Base-by-base conservation (phyloP, 2,888 invertebrate species). In the Chesias legatella region DNA sequence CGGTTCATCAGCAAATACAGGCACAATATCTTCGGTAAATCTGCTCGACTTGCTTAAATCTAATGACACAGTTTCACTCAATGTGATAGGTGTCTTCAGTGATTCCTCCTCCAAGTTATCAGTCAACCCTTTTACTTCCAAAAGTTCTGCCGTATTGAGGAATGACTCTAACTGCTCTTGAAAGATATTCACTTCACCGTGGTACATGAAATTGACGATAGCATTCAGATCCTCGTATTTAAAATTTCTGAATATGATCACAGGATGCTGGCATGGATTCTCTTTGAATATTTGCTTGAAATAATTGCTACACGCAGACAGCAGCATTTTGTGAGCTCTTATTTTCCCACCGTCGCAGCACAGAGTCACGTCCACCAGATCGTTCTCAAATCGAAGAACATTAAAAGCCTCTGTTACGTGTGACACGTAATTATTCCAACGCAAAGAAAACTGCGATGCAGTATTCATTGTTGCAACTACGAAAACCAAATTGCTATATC, bases 361-460 rank as follows among this genome's bases (percentile, higher is more conserved):
- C 51, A 96, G 83, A 45, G 95, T 96, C 36, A 95, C 95, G 88
- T 96, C 96, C 36, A 95, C 94, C 51, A 95, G 90, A 81, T 90
- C 92, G 76, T 91, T 91, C 62, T 91, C 90, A 54, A 89, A 88
- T 39, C 91, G 91, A 52, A 95, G 88, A 52, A 92, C 90, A 75
- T 94, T 94, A 67, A 96, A 93, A 28, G 94, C 94, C 75, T 92
- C 93, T 51, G 93, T 94, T 65, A 96, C 92, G 77, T 94, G 93
- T 64, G 91, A 90, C 69, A 94, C 90, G 74, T 95, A 95, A 82
- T 95, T 95, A 77, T 95, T 95, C 96, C 96, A 96, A 55, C 94
- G 92, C 58, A 96, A 86, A 53, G 95, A 94, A 82, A 94, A 96
- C 71, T 95, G 95, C 73, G 94, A 93, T 72, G 92, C 91, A 78